A percentile compares a stretch with the other conserved stretches of the same genome.
Evolutionary conservation across 2,113 vertebrate species (phyloP).

Genomic region (Aleadryas rufinucha): DNA sequence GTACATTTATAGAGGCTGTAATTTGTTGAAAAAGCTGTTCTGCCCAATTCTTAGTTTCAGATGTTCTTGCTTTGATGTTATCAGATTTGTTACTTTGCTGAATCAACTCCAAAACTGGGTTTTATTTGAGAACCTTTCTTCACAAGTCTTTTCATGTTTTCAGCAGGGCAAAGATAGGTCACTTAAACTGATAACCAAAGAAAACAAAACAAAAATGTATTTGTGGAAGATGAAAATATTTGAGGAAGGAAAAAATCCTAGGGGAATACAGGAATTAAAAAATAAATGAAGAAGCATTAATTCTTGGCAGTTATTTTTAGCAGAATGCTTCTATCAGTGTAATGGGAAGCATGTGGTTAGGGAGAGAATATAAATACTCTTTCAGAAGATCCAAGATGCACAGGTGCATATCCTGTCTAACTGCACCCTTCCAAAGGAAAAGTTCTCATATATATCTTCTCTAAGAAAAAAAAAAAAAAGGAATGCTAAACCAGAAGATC

Average conservation of each 20-base stretch:
- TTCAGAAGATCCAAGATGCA: neutral
- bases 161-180: neutral
- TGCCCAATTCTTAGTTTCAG: constrained; percentile 5
- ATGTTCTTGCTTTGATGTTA: constrained; percentile 54
- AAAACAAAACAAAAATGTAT: neutral
- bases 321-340: neutral
- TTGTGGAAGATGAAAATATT: neutral
- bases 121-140: constrained; percentile 21
- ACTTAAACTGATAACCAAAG: neutral
- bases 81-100: constrained; percentile 39
- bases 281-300: neutral
- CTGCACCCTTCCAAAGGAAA: neutral
- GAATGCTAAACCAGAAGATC: neutral
- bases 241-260: neutral
- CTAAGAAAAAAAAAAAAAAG: neutral
- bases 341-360: neutral
- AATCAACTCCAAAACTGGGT: constrained; percentile 14
- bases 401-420: constrained; percentile 1
- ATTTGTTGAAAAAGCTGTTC: constrained; percentile 10
- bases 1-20: neutral
- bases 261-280: neutral
- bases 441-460: neutral
- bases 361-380: neutral
- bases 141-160: neutral
- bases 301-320: neutral